Base-by-base conservation (phyloP, 2,113 vertebrate species). In the Phaethornis superciliosus region DNA sequence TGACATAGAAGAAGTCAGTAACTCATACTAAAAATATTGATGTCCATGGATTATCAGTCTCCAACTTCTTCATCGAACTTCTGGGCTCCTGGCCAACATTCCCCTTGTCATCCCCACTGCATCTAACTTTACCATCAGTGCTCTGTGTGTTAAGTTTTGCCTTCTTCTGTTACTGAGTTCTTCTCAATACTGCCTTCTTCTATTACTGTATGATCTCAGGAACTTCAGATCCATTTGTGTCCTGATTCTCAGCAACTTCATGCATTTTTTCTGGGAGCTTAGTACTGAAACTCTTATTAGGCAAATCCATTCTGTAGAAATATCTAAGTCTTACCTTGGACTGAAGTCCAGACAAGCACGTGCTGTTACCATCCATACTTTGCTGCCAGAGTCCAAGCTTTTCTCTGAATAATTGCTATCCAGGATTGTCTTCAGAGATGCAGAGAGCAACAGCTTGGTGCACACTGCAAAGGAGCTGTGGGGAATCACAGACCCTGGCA, bases 371-470 rank as follows among this genome's bases (percentile, higher is more conserved):
- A 65, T n/a, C 47, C 27, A 5, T 23, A 8, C 15, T 21, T 15
- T 33, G 33, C 56, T 63, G 15, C 26, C 63, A 35, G 51, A 67
- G 22, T 42, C 28, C 35, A n/a, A 79, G 27, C 44, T 65, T 51
- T 89, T 44, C 27, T 52, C n/a, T 42, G 60, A 58, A 27, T 27
- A 24, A 17, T 44, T 69, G 10, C 47, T 75, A 30, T 15, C 23
- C 60, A 59, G 15, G 59, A 30, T 18, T 68, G 20, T 58, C 14
- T 44, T 83, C 64, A 58, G 19, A 30, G 54, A 17, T 72, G 35
- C 13, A 51, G 18, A 40, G 5, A 75, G 37, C 0, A 3, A 60
- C 20, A 64, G 4, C 20, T 64, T 0, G 0, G 28, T 35, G 13
- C 21, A 3, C 32, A 15, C 10, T 12, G 20, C 37, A 68, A 24